Evolutionary conservation across 2,888 invertebrate species (phyloP).

Genomic region (Polietes domitor): DNA sequence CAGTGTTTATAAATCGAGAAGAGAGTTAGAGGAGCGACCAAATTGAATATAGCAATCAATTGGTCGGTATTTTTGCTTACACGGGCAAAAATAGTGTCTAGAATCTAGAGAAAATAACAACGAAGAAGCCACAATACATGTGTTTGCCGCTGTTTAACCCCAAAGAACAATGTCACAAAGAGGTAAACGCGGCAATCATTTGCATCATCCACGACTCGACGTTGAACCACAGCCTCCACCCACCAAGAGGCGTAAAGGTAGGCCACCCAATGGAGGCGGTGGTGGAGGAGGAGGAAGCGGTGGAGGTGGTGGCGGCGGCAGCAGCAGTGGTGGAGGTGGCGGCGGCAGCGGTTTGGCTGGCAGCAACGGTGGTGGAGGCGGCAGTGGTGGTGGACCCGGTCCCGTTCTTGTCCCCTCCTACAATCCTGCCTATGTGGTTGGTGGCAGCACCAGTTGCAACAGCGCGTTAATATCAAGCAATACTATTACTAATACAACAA

Average conservation of each 20-base stretch:
- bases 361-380: constrained; percentile 62
- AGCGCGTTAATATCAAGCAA: constrained; percentile 36
- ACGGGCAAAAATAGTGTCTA: constrained; percentile 46
- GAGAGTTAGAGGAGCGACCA: constrained; percentile 6
- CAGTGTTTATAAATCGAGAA: neutral
- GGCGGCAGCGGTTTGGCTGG: constrained; percentile 49
- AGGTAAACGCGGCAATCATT: constrained; percentile 88
- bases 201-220: constrained; percentile 80
- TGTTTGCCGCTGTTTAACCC: constrained; percentile 67
- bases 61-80: constrained; percentile 44
- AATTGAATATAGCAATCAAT: constrained; percentile 28
- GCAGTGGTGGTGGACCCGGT: constrained; percentile 49
- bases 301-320: constrained; percentile 58
- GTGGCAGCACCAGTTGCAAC: constrained; percentile 21
- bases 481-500: constrained; percentile 1
- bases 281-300: constrained; percentile 66
- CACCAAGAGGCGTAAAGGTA: constrained; percentile 89
- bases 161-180: constrained; percentile 87
- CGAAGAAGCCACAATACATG: constrained; percentile 61
- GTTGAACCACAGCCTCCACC: constrained; percentile 83
- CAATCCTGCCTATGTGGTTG: constrained; percentile 27
- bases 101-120: constrained; percentile 46
- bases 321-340: constrained; percentile 47
- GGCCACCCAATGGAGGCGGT: constrained; percentile 82
- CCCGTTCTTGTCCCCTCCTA: constrained; percentile 25